Evolutionary conservation across 2,888 invertebrate genomes (phyloP), one percentile per base, ranked within the genome.

Genomic region (Dysmachus trigonus): DNA sequence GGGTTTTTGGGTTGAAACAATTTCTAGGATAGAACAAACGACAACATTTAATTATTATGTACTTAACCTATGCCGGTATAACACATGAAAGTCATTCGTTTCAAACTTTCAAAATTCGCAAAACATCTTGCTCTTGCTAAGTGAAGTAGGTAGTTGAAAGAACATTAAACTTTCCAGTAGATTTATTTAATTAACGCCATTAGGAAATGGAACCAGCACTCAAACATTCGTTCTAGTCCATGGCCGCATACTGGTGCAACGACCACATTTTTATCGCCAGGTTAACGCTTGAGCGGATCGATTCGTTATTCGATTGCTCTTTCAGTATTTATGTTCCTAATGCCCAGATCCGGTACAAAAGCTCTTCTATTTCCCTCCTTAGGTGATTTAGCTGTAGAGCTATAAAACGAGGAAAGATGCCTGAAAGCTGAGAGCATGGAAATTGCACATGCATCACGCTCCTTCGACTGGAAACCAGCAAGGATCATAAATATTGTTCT

Each of bases 111-210:
- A n/a, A n/a, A n/a, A n/a, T n/a, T n/a, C n/a, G n/a, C n/a, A n/a
- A n/a, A n/a, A n/a, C n/a, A n/a, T n/a, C n/a, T 77, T 41, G 38
- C 18, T 47, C 77, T 35, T 47, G 0, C 15, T 77, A 27, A 77
- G 6, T 15, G 1, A 18, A 47, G 77, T 77, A 13, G 5, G 77
- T 30, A 27, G 77, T 77, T 77, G 53, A 62, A 30, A 62, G 81
- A 53, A 53, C 81, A 62, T 71, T 83, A 72, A 83, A 83, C 83
- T 41, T 72, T 83, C 83, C 41, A 83, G 41, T 83, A 83, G 38
- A 83, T 41, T 83, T 83, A 83, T 72, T 72, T 83, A 72, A 72
- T 72, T 41, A 41, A 72, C 30, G 72, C 41, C 72, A 41, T 83
- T 83, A 72, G 30, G 15, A 13, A 82, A 72, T 72, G 72, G 41